Evolutionary conservation across 2,113 vertebrate species (phyloP).

Genomic region (Platichthys stellatus): DNA sequence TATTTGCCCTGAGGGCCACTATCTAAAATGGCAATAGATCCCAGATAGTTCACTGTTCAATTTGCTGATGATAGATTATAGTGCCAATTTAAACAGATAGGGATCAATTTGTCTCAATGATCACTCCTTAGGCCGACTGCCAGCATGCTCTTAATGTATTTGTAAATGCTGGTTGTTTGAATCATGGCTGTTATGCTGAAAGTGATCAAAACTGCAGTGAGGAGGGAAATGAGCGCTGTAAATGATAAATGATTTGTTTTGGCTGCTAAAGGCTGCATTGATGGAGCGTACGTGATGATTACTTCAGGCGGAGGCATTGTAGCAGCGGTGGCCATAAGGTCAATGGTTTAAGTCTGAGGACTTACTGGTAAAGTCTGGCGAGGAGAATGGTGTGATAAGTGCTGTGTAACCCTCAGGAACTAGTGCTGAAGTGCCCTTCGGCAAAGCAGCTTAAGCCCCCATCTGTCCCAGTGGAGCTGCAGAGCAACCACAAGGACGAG

Average conservation of each 20-base stretch:
- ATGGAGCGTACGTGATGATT: conserved; percentile 44
- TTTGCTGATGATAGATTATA: conserved; percentile 97
- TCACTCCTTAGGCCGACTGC: conserved; percentile 95
- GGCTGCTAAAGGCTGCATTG: conserved; percentile 49
- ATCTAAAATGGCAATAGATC: conserved; percentile 90
- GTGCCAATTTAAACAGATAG: conserved; percentile 98
- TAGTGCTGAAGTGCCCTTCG: conserved; percentile 72
- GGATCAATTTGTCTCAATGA: conserved; percentile 99
- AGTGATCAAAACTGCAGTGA: conserved; percentile 57
- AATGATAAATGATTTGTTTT: conserved; percentile 61
- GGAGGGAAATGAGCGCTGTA: conserved; percentile 39
- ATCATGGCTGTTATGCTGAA: conserved; percentile 46
- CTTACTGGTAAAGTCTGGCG: conserved; percentile 69
- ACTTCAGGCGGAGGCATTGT: conserved; percentile 59
- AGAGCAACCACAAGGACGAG: conserved; percentile 51
- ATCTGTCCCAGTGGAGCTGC: conserved; percentile 68
- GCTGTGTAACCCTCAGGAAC: conserved; percentile 66
- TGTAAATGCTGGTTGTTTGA: conserved; percentile 76
- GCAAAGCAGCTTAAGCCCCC: conserved; percentile 73
- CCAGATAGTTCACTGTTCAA: conserved; percentile 93
- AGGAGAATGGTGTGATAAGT: conserved; percentile 65
- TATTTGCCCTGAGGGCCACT: conserved; percentile 87
- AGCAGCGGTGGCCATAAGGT: conserved; percentile 61
- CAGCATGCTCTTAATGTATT: conserved; percentile 83
- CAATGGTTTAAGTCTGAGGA: conserved; percentile 69